A percentile compares a stretch with the other conserved stretches of the same genome.
phyloP scores from a whole-genome alignment of 2,113 vertebrate species.

The Limanda limanda region DNA sequence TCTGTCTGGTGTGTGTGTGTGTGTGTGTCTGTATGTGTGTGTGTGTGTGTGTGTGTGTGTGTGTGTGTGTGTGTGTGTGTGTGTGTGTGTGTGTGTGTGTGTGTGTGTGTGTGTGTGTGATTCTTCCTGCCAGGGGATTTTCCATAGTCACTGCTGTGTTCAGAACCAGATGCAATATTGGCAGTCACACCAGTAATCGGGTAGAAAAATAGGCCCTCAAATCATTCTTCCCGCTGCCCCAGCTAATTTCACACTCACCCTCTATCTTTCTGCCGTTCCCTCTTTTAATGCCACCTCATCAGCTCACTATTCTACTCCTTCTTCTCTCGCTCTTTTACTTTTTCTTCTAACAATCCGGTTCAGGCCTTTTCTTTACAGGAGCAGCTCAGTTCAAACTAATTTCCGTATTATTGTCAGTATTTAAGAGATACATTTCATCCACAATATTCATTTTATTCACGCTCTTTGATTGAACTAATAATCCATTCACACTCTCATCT shows the following conservation, averaged over 20 bases:
- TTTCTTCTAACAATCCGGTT: not conserved
- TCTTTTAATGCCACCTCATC: not conserved
- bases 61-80: slow-evolving; percentile 36
- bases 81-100: slow-evolving; percentile 41
- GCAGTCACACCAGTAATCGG: slow-evolving; percentile 62
- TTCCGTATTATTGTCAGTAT: not conserved
- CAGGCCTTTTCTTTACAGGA: not conserved
- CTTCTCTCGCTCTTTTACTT: not conserved
- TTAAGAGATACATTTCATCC: not conserved
- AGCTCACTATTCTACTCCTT: not conserved
- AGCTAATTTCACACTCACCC: slow-evolving; percentile 56
- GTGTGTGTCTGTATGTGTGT: too few relatives aligned
- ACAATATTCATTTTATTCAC: too few relatives aligned
- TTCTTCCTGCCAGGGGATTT: slow-evolving; percentile 79
- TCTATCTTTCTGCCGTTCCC: slow-evolving; percentile 18
- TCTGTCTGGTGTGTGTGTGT: not conserved
- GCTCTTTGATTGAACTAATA: too few relatives aligned
- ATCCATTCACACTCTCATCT: not conserved
- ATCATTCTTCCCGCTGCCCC: slow-evolving; percentile 62
- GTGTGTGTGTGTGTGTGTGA: slow-evolving; percentile 37
- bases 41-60: slow-evolving; percentile 43
- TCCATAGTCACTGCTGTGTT: slow-evolving; percentile 80
- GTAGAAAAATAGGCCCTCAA: slow-evolving; percentile 71
- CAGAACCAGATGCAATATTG: slow-evolving; percentile 85
- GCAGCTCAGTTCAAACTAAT: not conserved